Evolutionary conservation across 2,888 invertebrate genomes (phyloP), one percentile per base, ranked within the genome.

Genomic region (Metopia argyrocephala): DNA sequence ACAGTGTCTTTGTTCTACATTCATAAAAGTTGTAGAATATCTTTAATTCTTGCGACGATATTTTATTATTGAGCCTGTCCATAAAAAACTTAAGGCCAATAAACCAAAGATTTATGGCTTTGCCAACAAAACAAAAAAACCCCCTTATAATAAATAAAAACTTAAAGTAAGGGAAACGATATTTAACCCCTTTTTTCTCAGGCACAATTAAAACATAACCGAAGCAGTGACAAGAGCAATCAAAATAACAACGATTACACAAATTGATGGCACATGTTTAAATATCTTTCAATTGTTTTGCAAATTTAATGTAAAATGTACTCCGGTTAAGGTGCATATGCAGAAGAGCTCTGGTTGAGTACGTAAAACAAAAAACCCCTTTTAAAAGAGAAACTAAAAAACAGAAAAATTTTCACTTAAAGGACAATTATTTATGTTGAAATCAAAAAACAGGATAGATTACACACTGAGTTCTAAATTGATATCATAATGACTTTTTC

Each of bases 261-360:
- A 81, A 82, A 79, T 79, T 79, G 76, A 68, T 31, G 73, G 50
- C 82, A 74, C 83, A 83, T 84, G 80, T 83, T 87, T 83, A n/a
- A 2, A 38, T 12, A 9, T 82, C 25, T 78, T 83, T 75, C n/a
- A 45, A 61, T 76, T 80, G 54, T 73, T 21, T 54, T 56, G 66
- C 74, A 85, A 86, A 88, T 88, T 86, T 85, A 87, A 87, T 85
- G 73, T 74, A 84, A 86, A 87, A 87, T 86, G 86, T 79, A 85
- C 83, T 85, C 75, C 23, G 59, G 57, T 21, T 38, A 50, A 5
- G n/a, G 78, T 23, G n/a, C n/a, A n/a, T n/a, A n/a, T 38, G 27
- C 56, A 38, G 48, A 23, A 62, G 45, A 68, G 56, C 46, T 68
- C 64, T n/a, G n/a, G n/a, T n/a, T n/a, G n/a, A n/a, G n/a, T n/a